A percentile compares a stretch with the other conserved stretches of the same genome.
These are phyloP conservation scores for Cantharis flavilabris DNA, from an alignment of 2,888 invertebrate genomes.

Conservation along the genomic window DNA sequence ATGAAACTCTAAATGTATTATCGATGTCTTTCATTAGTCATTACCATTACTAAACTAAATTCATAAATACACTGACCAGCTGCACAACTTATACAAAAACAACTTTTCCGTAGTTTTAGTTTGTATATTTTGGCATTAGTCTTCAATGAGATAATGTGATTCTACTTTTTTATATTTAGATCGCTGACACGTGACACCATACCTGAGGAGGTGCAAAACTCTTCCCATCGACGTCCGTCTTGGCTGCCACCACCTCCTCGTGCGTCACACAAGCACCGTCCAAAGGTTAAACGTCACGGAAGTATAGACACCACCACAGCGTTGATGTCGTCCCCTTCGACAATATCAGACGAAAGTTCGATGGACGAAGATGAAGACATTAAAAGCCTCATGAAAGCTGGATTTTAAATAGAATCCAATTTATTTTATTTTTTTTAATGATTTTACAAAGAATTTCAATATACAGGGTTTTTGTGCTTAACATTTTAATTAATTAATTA, in stretches of 20 bases:
- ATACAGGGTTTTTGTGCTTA: slow-evolving; percentile 2
- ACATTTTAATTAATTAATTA: background rate
- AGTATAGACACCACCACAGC: slow-evolving; percentile 66
- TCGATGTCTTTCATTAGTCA: background rate
- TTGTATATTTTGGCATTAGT: background rate
- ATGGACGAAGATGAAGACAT: slow-evolving; percentile 49
- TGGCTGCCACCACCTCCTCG: slow-evolving; percentile 50
- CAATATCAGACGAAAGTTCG: slow-evolving; percentile 54
- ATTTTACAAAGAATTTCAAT: background rate
- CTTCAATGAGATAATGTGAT: background rate
- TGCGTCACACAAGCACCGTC: slow-evolving; percentile 60
- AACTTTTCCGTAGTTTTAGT: background rate
- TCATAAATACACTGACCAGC: background rate
- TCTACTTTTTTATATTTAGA: slow-evolving; percentile 45
- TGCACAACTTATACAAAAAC: background rate
- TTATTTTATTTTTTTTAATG: background rate
- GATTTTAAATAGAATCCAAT: slow-evolving; percentile 39
- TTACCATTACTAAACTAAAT: background rate
- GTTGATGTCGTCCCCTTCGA: slow-evolving; percentile 65
- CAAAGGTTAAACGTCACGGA: slow-evolving; percentile 65
- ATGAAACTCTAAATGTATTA: background rate
- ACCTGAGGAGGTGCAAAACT: slow-evolving; percentile 64
- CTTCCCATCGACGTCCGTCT: slow-evolving; percentile 45
- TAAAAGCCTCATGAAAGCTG: slow-evolving; percentile 50
- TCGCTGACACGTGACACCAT: slow-evolving; percentile 70